Percentiles rank a stretch among this genome's conserved stretches.
phyloP scores from a whole-genome alignment of 1,140 invertebrate genomes.

The Temnothorax longispinosus region DNA sequence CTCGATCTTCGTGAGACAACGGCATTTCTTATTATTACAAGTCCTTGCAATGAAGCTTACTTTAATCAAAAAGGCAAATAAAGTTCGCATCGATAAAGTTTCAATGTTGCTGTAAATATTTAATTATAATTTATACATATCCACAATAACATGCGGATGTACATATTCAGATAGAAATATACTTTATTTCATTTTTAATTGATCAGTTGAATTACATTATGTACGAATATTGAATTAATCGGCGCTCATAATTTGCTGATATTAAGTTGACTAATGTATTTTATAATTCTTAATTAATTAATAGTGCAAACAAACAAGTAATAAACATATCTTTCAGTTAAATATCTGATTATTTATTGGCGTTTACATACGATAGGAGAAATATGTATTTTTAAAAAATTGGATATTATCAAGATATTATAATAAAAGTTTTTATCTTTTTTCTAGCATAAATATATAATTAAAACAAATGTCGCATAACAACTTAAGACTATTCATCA shows the following conservation, averaged over 20 bases:
- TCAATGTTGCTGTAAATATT: too few relatives aligned
- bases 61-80: too few relatives aligned
- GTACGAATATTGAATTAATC: background rate
- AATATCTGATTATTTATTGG: background rate
- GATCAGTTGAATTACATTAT: too few relatives aligned
- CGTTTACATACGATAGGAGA: background rate
- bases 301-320: background rate
- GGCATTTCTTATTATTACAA: too few relatives aligned
- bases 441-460: background rate
- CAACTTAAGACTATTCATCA: background rate
- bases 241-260: too few relatives aligned
- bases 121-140: too few relatives aligned
- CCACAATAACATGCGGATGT: too few relatives aligned
- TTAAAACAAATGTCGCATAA: background rate
- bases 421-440: background rate
- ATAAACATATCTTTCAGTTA: background rate
- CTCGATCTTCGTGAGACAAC: too few relatives aligned
- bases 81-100: too few relatives aligned
- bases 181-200: background rate
- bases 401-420: background rate
- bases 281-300: background rate
- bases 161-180: background rate
- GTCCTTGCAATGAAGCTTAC: too few relatives aligned
- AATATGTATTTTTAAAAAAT: background rate
- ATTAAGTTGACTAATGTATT: constrained; percentile 5